These are phyloP conservation scores for Heliconius congener DNA, from an alignment of 1,140 invertebrate species.

Conservation along the genomic window DNA sequence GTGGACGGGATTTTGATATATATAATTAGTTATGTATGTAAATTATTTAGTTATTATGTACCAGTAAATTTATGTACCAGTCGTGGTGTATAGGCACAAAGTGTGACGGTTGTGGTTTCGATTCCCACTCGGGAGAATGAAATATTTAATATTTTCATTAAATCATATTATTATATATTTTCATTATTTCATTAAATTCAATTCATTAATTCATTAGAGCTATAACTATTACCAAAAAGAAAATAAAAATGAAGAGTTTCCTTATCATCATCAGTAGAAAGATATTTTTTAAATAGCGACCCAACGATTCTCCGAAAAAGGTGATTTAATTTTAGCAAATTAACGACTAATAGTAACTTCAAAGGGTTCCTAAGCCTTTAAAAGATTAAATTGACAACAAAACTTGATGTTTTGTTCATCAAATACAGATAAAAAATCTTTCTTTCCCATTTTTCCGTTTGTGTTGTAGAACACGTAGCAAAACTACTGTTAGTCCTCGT, in stretches of 20 bases:
- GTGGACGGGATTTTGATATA: not conserved
- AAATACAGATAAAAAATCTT: conserved; percentile 27
- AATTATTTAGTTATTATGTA: not conserved
- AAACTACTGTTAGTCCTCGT: conserved; percentile 31
- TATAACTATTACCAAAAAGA: not conserved
- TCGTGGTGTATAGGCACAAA: no score
- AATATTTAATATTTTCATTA: no score
- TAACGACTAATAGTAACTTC: conserved; percentile 6
- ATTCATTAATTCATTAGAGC: no score
- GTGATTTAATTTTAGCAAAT: conserved; percentile 5
- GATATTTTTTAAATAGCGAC: not conserved
- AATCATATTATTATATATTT: no score
- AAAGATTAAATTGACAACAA: conserved; percentile 9
- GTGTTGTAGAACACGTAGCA: conserved; percentile 29
- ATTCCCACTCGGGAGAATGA: no score
- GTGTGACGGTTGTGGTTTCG: no score
- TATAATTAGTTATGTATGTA: not conserved
- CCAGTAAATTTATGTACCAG: not conserved
- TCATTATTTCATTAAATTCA: no score
- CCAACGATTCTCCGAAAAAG: not conserved
- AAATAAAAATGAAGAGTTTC: not conserved
- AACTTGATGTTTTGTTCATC: not conserved
- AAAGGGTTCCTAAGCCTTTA: conserved; percentile 5
- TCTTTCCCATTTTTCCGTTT: conserved; percentile 34
- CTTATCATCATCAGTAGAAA: not conserved